Evolutionary conservation across 92 coral and sea anemone genomes (phyloP), one percentile per base, ranked within the genome.

Genomic region (Pocillopora grandis): DNA sequence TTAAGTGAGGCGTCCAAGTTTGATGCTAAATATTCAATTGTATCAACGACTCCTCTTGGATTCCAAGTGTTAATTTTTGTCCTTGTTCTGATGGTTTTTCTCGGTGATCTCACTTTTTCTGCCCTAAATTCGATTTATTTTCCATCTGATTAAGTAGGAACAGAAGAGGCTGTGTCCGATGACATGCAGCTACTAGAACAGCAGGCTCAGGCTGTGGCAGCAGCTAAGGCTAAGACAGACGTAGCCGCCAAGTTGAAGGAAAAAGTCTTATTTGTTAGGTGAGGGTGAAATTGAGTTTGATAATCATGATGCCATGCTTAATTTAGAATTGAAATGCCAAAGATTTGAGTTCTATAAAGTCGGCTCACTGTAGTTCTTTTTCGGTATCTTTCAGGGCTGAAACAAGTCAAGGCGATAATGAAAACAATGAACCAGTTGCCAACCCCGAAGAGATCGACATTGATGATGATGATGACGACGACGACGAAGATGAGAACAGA

Each of bases 391-490:
- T 1, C 76, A 96, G 99, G 86, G 94, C 98, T 19, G 99, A 93
- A 73, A 92, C 99, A 20, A 92, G 92, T 31, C 89, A 87, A 18
- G 89, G 65, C 14, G 94, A 90, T 37, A 64, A 64, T 59, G 97
- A 97, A 49, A 90, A 93, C 17, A 77, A 85, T 84, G 80, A 88
- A 15, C 92, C 88, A 52, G 84, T 95, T 17, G 84, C 93, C 10
- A 96, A 96, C 83, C 99, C 99, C 16, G 99, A 96, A 72, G 99
- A 96, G 85, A 96, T 96, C 62, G 94, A 95, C 72, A 94, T 96
- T 71, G 99, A 96, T 67, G 99, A 96, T 0, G 99, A 96, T 11
- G 98, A 94, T 21, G 98, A 95, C 0, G 96, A 92, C 0, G 93
- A 79, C 4, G 92, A 83, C n/a, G 83, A 82, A 49, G 89, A 3